Conservation (phyloP, 1,140 invertebrate genomes). For the Heliconius melpomene region DNA sequence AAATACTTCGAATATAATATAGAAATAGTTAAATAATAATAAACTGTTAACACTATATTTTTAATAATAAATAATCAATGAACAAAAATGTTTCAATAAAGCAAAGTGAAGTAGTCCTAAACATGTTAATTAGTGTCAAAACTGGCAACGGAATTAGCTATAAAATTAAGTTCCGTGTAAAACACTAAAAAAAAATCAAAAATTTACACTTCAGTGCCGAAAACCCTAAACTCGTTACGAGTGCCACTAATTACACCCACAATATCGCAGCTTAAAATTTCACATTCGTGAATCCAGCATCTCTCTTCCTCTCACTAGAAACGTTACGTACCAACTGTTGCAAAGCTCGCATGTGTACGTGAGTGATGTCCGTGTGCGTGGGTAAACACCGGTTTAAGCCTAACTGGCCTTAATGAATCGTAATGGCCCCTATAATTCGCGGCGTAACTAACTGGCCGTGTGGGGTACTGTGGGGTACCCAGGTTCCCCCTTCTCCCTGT, state of each 20-base stretch:
- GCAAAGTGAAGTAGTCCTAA: background rate
- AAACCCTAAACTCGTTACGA: slow-evolving; percentile 70
- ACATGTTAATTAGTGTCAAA: background rate
- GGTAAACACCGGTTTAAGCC: slow-evolving; percentile 80
- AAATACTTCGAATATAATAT: too few species aligned
- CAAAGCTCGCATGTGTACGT: slow-evolving; percentile 50
- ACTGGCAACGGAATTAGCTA: background rate
- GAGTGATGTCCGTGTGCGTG: slow-evolving; percentile 63
- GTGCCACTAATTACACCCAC: slow-evolving; percentile 73
- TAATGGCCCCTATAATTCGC: slow-evolving; percentile 83
- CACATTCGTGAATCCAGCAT: slow-evolving; percentile 49
- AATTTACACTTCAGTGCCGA: slow-evolving; percentile 61
- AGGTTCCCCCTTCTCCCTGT: slow-evolving; percentile 45
- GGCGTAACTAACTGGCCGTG: slow-evolving; percentile 81
- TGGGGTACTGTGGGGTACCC: slow-evolving; percentile 52
- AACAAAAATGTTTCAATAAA: background rate
- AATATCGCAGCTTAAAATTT: slow-evolving; percentile 71
- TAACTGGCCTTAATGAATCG: slow-evolving; percentile 83
- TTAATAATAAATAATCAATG: background rate
- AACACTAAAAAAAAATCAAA: slow-evolving; percentile 55
- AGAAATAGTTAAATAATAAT: too few species aligned
- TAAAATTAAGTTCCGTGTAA: background rate
- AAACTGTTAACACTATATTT: too few species aligned
- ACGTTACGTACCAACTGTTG: slow-evolving; percentile 67
- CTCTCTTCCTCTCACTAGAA: slow-evolving; percentile 52